Base-by-base conservation (phyloP, 2,797 vertebrate species). In the Botia kubotai region DNA sequence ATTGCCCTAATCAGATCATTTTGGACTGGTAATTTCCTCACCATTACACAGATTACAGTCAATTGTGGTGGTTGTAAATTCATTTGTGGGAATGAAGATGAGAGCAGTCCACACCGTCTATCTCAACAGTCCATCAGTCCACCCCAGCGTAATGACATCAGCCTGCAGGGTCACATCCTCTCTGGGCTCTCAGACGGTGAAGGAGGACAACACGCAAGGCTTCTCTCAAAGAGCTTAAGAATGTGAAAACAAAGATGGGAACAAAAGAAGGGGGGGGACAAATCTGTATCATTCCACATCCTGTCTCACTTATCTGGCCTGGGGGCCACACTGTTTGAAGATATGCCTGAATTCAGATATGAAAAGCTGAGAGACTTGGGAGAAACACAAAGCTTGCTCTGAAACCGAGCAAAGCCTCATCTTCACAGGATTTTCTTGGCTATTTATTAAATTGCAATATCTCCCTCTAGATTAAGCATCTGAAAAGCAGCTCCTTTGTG, bases 231-330 rank as follows among this genome's bases (percentile, higher is more conserved):
- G 46, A 67, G 58, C 5, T 48, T 46, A 62, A 67, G n/a, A 83
- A 86, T 58, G 71, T 14, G 26, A 79, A 67, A 79, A 60, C 68
- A 19, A 83, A 80, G 75, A 66, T 83, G 71, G 82, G 23, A 75
- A 46, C 60, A n/a, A 75, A 79, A 83, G 77, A 53, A 69, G 13
- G 17, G 19, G 81, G 58, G 75, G 77, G 75, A 36, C 81, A 75
- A 63, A 66, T 87, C 87, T 83, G 62, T 39, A 2, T 71, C 81
- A 86, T 72, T 69, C 4, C 19, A 74, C 85, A 86, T 82, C 73
- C 86, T 77, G 79, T 86, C 70, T 19, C 82, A 48, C 84, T 89
- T 85, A 89, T 92, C 88, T 83, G 82, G 48, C 72, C 81, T 74
- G 69, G 46, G 83, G 81, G 88, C 85, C 77, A 82, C 53, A 17